Evolutionary conservation across 2,797 vertebrate genomes (phyloP), one percentile per base, ranked within the genome.

Genomic region (Cyprinella venusta): DNA sequence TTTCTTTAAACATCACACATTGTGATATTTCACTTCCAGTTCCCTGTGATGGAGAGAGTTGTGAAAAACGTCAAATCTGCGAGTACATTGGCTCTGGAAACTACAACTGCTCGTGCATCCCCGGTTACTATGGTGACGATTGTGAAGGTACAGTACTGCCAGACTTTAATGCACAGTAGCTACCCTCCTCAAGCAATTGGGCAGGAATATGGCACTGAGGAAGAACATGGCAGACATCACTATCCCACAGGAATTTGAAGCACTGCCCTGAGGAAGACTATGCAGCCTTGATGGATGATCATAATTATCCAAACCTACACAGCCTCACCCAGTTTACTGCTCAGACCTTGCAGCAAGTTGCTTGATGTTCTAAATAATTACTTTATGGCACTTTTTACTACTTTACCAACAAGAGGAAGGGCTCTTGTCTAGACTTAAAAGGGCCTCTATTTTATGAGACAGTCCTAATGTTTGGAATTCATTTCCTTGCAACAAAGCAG

Each of bases 351-450:
- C 79, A 87, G 88, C 80, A 80, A 69, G 89, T 84, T 61, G 89
- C 92, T 93, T 93, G 91, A 94, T 94, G 91, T 91, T 92, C 90
- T 87, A 88, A 93, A 94, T 93, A 93, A 93, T 93, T 89, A 89
- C 87, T 95, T 94, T 91, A 93, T 88, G 88, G 92, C 88, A 48
- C 75, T 30, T 92, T 95, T 95, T 94, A 95, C 92, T 92, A 92
- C 93, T 94, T 94, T 93, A 93, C 92, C 92, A 94, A 93, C 93
- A 94, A 93, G 91, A 92, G 93, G 93, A 94, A 94, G 90, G 90
- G 90, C 92, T 93, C 52, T 91, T 91, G 94, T 95, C 93, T 94
- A 95, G 95, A 95, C 95, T 91, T 92, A 87, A 91, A 93, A 91
- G 87, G 85, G 85, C 84, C 86, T 82, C n/a, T 81, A 50, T 85